phyloP scores from a whole-genome alignment of 2,888 invertebrate species.

The Agriopis leucophaearia region DNA sequence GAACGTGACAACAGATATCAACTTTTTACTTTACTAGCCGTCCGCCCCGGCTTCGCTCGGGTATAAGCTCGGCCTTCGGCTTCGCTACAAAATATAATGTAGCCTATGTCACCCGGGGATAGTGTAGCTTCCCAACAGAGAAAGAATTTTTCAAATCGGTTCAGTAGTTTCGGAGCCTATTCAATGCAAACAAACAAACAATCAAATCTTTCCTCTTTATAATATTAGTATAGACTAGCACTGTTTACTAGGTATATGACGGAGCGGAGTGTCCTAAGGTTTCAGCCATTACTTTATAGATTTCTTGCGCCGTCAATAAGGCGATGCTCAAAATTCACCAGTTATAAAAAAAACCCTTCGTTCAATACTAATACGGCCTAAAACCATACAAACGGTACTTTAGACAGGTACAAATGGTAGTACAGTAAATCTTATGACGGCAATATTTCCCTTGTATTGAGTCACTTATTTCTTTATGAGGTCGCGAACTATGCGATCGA shows the following conservation, averaged over 20 bases:
- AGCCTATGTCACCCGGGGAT: too few relatives aligned
- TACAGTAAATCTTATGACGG: conserved; percentile 23
- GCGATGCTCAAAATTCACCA: neutral
- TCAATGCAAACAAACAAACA: too few relatives aligned
- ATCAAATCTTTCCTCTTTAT: too few relatives aligned
- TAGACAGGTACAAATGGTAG: conserved; percentile 17
- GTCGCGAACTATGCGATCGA: conserved; percentile 25
- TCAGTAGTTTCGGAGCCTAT: too few relatives aligned
- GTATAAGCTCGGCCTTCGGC: too few relatives aligned
- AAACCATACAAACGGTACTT: conserved; percentile 17
- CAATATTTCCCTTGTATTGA: conserved; percentile 23
- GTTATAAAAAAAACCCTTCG: neutral
- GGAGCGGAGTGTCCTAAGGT: neutral
- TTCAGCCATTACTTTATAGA: neutral
- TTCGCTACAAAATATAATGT: too few relatives aligned
- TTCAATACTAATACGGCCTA: neutral
- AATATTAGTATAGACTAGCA: too few relatives aligned
- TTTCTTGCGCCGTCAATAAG: neutral
- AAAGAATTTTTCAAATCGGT: too few relatives aligned
- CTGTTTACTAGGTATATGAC: neutral
- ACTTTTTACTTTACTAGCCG: too few relatives aligned
- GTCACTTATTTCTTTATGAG: conserved; percentile 27
- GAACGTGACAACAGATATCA: too few relatives aligned
- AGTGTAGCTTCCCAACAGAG: too few relatives aligned
- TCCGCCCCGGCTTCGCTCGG: too few relatives aligned